A percentile compares a stretch with the other conserved stretches of the same genome.
phyloP scores from a whole-genome alignment of 1,140 invertebrate species.

The Drosophila sp. region DNA sequence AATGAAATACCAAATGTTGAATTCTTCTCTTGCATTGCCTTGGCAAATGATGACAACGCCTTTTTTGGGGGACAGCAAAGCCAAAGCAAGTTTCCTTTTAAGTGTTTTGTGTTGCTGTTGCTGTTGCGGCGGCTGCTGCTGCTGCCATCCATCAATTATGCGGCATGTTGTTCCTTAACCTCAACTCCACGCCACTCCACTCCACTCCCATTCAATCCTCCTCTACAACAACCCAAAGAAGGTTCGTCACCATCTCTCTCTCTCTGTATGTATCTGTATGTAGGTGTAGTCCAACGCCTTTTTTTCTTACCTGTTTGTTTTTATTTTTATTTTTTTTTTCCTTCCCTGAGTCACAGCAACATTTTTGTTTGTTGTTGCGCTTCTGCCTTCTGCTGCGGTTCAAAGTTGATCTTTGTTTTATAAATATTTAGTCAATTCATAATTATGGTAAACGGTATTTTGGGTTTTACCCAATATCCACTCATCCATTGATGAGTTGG shows the following conservation, averaged over 20 bases:
- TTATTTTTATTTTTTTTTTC: neutral
- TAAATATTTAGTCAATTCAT: slow-evolving; percentile 10
- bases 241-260: slow-evolving; percentile 7
- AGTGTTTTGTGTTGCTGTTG: slow-evolving; percentile 42
- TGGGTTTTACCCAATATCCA: slow-evolving; percentile 2
- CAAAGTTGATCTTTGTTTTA: slow-evolving; percentile 11
- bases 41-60: slow-evolving; percentile 69
- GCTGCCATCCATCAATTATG: slow-evolving; percentile 75
- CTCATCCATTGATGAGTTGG: slow-evolving; percentile 8
- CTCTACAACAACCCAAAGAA: slow-evolving; percentile 12
- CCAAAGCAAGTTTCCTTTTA: slow-evolving; percentile 78
- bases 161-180: slow-evolving; percentile 62
- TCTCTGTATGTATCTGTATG: neutral
- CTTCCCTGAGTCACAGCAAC: slow-evolving; percentile 1
- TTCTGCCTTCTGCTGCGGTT: neutral
- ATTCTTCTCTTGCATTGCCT: slow-evolving; percentile 63
- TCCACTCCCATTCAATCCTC: slow-evolving; percentile 23
- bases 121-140: slow-evolving; percentile 34
- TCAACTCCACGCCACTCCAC: slow-evolving; percentile 30
- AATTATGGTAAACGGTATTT: slow-evolving; percentile 7
- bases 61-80: slow-evolving; percentile 64
- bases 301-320: slow-evolving; percentile 9
- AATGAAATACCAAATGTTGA: slow-evolving; percentile 54
- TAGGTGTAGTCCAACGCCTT: slow-evolving; percentile 5
- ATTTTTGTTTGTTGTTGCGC: neutral